Conservation (phyloP, 2,113 vertebrate genomes). For the Macroglossus sobrinus region DNA sequence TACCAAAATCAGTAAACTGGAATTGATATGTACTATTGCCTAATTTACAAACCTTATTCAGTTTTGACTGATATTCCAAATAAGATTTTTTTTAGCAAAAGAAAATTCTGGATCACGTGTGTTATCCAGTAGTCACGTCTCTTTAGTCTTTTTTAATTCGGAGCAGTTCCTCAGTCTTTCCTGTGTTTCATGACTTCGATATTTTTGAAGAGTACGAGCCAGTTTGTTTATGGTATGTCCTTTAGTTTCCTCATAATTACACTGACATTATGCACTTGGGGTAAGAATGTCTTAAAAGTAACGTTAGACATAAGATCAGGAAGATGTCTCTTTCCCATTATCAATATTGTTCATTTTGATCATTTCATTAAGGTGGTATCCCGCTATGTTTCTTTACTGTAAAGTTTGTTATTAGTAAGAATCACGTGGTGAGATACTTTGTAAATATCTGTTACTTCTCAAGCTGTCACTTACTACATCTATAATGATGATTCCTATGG, state of each 20-base stretch:
- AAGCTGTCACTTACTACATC: neutral
- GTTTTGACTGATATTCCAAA: neutral
- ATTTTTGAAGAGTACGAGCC: neutral
- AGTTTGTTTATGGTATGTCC: neutral
- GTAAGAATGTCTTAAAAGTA: too few species aligned
- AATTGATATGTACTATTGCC: neutral
- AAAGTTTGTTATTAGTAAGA: neutral
- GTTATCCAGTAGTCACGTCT: neutral
- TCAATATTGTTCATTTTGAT: neutral
- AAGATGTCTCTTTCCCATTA: neutral
- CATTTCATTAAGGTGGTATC: neutral
- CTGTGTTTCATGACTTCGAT: neutral
- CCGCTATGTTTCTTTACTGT: neutral
- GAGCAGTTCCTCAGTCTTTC: neutral
- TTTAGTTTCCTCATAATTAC: neutral
- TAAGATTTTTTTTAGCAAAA: neutral
- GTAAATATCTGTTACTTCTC: neutral
- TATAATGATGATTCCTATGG: neutral
- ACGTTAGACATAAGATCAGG: fast-evolving
- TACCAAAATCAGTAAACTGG: neutral
- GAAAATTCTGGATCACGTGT: neutral
- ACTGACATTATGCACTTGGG: neutral
- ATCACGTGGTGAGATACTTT: neutral
- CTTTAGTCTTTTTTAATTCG: neutral
- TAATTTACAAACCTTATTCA: neutral